These are phyloP conservation scores for Iguana delicatissima DNA, from an alignment of 2,797 vertebrate species.

Conservation along the genomic window DNA sequence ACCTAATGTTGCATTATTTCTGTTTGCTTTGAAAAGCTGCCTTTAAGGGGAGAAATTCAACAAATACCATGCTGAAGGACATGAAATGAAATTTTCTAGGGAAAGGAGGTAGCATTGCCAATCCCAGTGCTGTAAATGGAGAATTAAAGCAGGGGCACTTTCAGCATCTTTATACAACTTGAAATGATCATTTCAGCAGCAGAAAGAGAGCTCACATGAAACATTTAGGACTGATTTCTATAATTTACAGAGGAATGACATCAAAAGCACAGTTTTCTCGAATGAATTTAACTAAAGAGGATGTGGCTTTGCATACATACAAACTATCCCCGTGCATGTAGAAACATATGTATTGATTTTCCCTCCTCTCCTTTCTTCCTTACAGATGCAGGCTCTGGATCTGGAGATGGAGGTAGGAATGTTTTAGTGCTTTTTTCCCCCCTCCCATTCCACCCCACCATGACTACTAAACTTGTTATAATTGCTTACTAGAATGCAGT, in stretches of 20 bases:
- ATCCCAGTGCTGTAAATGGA: neutral
- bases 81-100: neutral
- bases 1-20: constrained; percentile 16
- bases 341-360: constrained; percentile 48
- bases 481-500: constrained; percentile 16
- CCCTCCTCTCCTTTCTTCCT: constrained; percentile 38
- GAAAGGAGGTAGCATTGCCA: neutral
- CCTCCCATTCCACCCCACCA: neutral
- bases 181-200: neutral
- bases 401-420: constrained; percentile 95
- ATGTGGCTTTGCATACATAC: constrained; percentile 49
- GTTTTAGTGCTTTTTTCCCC: constrained; percentile 35
- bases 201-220: constrained; percentile 49
- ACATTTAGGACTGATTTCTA: constrained; percentile 53
- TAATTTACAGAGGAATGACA: constrained; percentile 65
- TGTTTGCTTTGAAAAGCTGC: constrained; percentile 10
- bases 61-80: neutral
- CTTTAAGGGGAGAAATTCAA: neutral
- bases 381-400: constrained; percentile 96
- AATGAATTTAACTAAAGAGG: constrained; percentile 31
- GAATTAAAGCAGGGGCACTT: neutral
- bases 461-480: constrained; percentile 16
- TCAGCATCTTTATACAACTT: neutral
- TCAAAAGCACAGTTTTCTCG: constrained; percentile 18
- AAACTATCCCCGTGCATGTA: constrained; percentile 1